Evolutionary conservation across 2,797 vertebrate genomes (phyloP), one percentile per base, ranked within the genome.

Genomic region (Staurois parvus): DNA sequence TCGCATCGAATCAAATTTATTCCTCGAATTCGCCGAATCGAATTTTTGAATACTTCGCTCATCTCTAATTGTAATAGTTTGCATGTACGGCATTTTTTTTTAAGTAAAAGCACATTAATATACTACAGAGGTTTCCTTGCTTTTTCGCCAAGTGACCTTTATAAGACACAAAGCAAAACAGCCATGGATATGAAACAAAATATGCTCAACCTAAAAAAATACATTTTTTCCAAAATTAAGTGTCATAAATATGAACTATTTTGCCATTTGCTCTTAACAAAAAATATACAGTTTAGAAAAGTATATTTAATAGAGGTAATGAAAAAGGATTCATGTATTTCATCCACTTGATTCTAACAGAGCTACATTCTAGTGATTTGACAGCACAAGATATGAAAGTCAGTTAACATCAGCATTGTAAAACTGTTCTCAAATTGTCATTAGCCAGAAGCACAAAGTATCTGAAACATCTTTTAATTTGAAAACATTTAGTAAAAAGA

Each of bases 401-500:
- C 76, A 67, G 34, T 45, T 48, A 79, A 48, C 21, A 29, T 9
- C n/a, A 72, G 52, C 67, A 72, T 24, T 56, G 15, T 12, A 40
- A n/a, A 72, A 37, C n/a, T 80, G 45, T 59, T 26, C 24, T 56
- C 30, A 15, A 34, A 19, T 70, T 80, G 40, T 59, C 67, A 80
- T 72, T 69, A 72, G 45, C 17, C 67, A 72, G 11, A 7, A 30
- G 26, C n/a, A 56, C 45, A 34, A n/a, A 59, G 42, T 68, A 72
- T 80, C 29, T 8, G 12, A 26, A 72, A n/a, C 59, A 32, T 37
- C 45, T 72, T 59, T 48, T 59, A 19, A 56, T 72, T 56, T 59
- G 29, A 80, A 52, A 80, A 32, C 11, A 48, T 79, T 69, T 72
- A 34, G 56, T 56, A 80, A 80, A 80, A n/a, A 48, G 30, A 29